phyloP scores from a whole-genome alignment of 2,797 vertebrate genomes.

The Morelia viridis region DNA sequence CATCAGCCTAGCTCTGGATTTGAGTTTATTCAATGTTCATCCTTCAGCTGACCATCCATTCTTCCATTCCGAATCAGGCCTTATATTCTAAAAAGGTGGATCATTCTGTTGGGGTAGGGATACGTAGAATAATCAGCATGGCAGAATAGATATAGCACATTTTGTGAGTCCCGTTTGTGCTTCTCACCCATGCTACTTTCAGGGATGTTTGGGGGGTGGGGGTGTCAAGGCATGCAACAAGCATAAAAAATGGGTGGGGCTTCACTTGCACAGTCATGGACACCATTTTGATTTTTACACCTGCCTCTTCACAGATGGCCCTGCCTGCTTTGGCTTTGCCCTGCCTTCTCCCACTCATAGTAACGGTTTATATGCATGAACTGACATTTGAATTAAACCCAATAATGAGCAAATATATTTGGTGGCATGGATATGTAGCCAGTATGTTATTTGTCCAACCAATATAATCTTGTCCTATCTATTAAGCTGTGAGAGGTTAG shows the following conservation, averaged over 20 bases:
- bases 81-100: conserved; percentile 37
- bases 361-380: background rate
- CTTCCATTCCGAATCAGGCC: conserved; percentile 26
- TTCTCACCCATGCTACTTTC: too few species aligned
- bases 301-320: fast-evolving
- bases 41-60: conserved; percentile 40
- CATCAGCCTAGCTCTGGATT: conserved; percentile 17
- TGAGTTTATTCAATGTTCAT: conserved; percentile 34
- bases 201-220: too few species aligned
- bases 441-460: background rate
- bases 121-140: background rate
- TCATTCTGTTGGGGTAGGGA: conserved; percentile 18
- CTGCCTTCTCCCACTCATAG: background rate
- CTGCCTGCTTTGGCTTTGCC: background rate
- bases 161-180: too few species aligned
- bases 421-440: background rate
- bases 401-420: background rate
- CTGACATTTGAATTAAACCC: background rate
- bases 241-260: background rate
- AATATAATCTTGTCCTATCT: background rate
- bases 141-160: background rate
- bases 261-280: background rate
- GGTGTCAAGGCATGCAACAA: background rate
- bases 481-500: background rate
- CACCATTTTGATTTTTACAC: fast-evolving